phyloP scores from a whole-genome alignment of 2,113 vertebrate genomes.

The Emydocephalus ijimae region DNA sequence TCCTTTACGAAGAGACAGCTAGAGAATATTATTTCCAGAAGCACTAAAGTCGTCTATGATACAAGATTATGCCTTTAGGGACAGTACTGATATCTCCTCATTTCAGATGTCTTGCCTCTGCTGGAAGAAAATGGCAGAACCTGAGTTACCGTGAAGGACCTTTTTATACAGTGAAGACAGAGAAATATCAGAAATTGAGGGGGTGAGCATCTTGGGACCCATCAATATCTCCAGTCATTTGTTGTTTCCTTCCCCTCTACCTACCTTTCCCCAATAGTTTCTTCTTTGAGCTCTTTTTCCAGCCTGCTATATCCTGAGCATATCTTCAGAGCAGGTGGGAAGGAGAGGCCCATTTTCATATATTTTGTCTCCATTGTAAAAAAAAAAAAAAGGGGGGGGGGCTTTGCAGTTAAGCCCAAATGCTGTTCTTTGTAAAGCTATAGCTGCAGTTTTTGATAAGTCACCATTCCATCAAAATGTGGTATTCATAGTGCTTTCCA shows the following conservation, averaged over 20 bases:
- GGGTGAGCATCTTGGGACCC: not conserved
- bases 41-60: not conserved
- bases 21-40: not conserved
- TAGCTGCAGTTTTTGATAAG: slow-evolving; percentile 30
- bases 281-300: not conserved
- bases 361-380: not conserved
- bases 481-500: not conserved
- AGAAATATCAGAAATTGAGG: not conserved
- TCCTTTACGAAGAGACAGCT: not conserved
- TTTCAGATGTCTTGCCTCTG: not conserved
- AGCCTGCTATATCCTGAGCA: not conserved
- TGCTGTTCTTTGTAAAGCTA: slow-evolving; percentile 27
- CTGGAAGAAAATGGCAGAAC: not conserved
- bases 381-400: not conserved
- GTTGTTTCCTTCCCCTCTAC: not conserved
- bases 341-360: not conserved
- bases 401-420: not conserved
- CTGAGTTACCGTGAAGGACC: not conserved
- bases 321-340: not conserved
- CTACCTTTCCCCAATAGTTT: not conserved
- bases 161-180: not conserved
- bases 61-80: not conserved
- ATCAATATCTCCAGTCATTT: not conserved
- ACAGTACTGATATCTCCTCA: not conserved
- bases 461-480: not conserved